A percentile compares a stretch with the other conserved stretches of the same genome.
Conservation (phyloP, 2,113 vertebrate species). For the Ardeotis arabs region DNA sequence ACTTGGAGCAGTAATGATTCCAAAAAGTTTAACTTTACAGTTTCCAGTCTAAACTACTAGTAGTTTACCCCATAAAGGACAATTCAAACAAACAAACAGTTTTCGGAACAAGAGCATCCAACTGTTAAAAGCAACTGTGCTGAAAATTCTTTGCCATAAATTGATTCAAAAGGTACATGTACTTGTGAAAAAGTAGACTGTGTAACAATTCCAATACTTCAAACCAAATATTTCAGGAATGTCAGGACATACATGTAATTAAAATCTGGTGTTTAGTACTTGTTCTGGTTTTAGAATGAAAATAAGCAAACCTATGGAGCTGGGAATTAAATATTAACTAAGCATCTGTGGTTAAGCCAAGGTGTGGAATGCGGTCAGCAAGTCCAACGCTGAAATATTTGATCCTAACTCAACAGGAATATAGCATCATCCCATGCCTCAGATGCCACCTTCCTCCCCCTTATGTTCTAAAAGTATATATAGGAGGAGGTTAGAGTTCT, state of each 20-base stretch:
- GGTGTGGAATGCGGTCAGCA: background rate
- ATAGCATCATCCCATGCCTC: background rate
- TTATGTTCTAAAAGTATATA: background rate
- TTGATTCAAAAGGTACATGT: background rate
- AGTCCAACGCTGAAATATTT: background rate
- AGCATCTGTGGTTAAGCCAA: background rate
- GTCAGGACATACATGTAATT: background rate
- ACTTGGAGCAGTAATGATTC: slow-evolving; percentile 78
- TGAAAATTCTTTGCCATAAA: slow-evolving; percentile 9
- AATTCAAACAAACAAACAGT: slow-evolving; percentile 12
- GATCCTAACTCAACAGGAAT: background rate
- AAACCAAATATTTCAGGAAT: background rate
- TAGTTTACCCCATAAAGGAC: slow-evolving; percentile 58
- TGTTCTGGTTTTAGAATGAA: background rate
- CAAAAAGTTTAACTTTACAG: slow-evolving; percentile 75
- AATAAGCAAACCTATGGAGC: background rate
- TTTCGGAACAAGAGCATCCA: background rate
- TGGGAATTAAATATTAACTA: background rate
- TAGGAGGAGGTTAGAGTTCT: background rate
- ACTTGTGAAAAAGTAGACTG: background rate
- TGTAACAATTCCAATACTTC: background rate
- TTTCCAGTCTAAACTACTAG: slow-evolving; percentile 72
- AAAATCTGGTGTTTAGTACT: background rate
- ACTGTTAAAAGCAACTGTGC: background rate
- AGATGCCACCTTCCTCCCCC: background rate